Conservation (phyloP, 1,140 invertebrate species). For the Rhyzopertha dominica region DNA sequence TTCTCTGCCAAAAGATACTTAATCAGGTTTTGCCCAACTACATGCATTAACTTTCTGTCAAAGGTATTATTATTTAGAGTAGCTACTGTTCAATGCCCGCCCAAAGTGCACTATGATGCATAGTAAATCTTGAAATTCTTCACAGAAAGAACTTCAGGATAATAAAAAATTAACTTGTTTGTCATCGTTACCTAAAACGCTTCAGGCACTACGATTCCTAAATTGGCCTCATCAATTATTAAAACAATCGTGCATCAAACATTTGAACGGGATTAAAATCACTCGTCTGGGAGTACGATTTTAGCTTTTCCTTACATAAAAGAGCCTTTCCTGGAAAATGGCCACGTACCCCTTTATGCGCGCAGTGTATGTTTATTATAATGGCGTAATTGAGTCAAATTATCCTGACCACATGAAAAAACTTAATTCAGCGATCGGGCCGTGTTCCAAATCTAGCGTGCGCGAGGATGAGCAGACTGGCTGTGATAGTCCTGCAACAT, state of each 20-base stretch:
- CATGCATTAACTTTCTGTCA: too few species aligned
- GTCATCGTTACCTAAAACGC: not conserved
- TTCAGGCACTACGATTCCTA: not conserved
- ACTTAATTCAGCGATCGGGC: conserved; percentile 30
- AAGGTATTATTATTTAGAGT: too few species aligned
- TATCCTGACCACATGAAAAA: conserved; percentile 36
- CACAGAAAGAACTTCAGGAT: too few species aligned
- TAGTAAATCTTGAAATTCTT: too few species aligned
- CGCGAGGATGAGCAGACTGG: too few species aligned
- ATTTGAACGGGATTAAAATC: not conserved
- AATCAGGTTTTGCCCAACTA: too few species aligned
- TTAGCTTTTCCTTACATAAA: not conserved
- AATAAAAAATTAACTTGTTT: not conserved
- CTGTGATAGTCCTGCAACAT: too few species aligned
- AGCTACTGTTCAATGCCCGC: too few species aligned
- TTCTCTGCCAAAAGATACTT: too few species aligned
- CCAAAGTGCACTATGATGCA: too few species aligned
- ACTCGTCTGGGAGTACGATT: not conserved
- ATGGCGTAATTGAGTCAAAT: conserved; percentile 38
- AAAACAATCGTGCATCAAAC: not conserved
- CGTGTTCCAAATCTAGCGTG: conserved; percentile 24
- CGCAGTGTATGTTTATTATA: conserved; percentile 36
- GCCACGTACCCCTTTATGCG: conserved; percentile 20
- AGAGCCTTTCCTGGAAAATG: not conserved
- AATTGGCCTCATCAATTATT: not conserved